These are phyloP conservation scores for Poecilia wingei DNA, from an alignment of 2,797 vertebrate species.

Conservation along the genomic window DNA sequence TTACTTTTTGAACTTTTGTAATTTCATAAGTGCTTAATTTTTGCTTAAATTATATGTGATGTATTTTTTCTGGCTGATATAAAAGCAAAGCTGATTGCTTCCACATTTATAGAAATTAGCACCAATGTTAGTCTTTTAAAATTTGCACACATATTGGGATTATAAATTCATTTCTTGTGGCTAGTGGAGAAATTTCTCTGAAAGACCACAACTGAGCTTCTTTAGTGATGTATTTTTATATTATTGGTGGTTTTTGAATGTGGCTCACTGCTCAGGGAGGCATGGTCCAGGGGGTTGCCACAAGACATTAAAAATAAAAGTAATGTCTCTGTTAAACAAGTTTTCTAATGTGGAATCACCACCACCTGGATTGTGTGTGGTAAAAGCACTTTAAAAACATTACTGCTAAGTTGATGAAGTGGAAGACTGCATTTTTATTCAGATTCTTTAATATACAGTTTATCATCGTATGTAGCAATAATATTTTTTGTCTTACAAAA, in stretches of 20 bases:
- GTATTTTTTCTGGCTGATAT: conserved; percentile 44
- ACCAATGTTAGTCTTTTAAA: conserved; percentile 38
- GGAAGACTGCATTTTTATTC: not conserved
- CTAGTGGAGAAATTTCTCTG: conserved; percentile 35
- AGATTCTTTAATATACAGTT: not conserved
- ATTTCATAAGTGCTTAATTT: conserved; percentile 55
- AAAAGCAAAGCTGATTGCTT: conserved; percentile 15
- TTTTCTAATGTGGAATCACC: not conserved
- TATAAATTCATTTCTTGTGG: not conserved
- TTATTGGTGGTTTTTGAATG: not conserved
- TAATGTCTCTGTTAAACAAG: not conserved
- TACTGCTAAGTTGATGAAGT: no score
- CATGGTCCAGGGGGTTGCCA: not conserved
- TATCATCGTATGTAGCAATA: not conserved
- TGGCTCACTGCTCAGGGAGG: not conserved
- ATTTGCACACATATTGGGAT: conserved; percentile 17
- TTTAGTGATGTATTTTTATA: not conserved
- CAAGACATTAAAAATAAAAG: not conserved
- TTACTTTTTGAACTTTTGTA: conserved; percentile 61
- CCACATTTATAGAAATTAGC: conserved; percentile 5
- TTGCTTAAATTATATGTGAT: conserved; percentile 58
- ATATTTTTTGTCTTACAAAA: not conserved
- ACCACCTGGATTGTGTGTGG: not conserved
- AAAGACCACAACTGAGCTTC: conserved; percentile 6
- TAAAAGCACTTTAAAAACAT: not conserved